Base-by-base conservation (phyloP, 1,140 invertebrate genomes). In the Uloborus diversus region DNA sequence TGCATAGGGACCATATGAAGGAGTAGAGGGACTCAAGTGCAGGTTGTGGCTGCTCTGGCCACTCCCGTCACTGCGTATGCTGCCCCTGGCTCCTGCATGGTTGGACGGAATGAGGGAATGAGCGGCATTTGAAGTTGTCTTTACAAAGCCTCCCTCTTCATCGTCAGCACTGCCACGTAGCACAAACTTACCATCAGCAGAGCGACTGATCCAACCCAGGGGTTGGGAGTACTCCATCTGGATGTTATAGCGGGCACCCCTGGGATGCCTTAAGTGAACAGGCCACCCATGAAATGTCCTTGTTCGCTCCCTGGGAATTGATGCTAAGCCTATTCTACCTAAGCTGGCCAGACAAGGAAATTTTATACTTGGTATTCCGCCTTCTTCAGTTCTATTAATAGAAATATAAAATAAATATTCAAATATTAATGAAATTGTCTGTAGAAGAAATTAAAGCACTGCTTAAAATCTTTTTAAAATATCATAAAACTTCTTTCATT, bases 21-120 rank as follows among this genome's bases (percentile, higher is more conserved):
- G 75, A 28, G 79, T 64, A 32, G 64, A 49, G 81, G 23, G 75
- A 66, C 61, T 68, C 53, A 62, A 79, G 25, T 82, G 82, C 47
- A 81, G 80, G 27, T 81, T 62, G 57, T 89, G 84, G 0, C 88
- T 89, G 56, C 90, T 89, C 81, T 89, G 88, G 2, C 90, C 90
- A 69, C 91, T 91, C 25, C 89, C 89, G 83, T 92, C 89, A 85
- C 37, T 82, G 28, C 93, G 88, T 86, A 95, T 94, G 2, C 93
- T 93, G 33, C 94, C 94, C 85, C 95, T 93, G 86, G 94, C 93
- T 83, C 93, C 94, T 37, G 83, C 83, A 81, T 91, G 91, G 62
- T 91, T 92, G 28, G 89, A 88, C 84, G 92, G 91, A 49, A 91
- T 90, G 82, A 90, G 69, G 70, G 62, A 49, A 47, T 66, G 69